Conservation (phyloP, 2,888 invertebrate species). For the Clepsis dumicolana region DNA sequence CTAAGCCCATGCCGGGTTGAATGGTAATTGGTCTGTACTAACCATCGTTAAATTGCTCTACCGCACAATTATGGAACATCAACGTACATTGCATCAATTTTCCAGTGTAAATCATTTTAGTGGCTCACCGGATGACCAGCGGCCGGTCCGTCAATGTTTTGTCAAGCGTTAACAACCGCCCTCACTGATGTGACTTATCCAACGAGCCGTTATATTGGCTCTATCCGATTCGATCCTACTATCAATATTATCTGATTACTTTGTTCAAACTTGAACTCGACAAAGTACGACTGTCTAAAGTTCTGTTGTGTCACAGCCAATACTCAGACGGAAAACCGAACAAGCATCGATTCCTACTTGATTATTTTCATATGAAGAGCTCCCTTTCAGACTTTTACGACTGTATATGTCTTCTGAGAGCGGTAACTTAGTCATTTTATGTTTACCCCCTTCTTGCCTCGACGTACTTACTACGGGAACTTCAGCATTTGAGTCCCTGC, state of each 20-base stretch:
- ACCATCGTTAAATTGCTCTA: conserved; percentile 17
- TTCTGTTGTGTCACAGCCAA: conserved; percentile 32
- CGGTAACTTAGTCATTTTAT: conserved; percentile 85
- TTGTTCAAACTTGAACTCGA: conserved; percentile 27
- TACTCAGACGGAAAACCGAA: conserved; percentile 52
- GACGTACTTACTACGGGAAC: conserved; percentile 73
- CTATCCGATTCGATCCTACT: not conserved
- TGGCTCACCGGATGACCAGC: conserved; percentile 1
- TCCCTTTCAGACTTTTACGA: conserved; percentile 79
- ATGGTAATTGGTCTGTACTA: conserved; percentile 10
- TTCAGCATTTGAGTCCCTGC: conserved; percentile 75
- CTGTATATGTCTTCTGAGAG: conserved; percentile 81
- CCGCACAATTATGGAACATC: conserved; percentile 15
- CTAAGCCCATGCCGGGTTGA: conserved; percentile 3
- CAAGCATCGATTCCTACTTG: conserved; percentile 74
- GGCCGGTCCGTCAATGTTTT: conserved; percentile 49
- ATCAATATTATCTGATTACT: conserved; percentile 16
- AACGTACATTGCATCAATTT: conserved; percentile 16
- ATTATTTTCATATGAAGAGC: conserved; percentile 81
- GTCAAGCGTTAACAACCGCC: conserved; percentile 2
- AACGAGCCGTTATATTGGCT: not conserved
- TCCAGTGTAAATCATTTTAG: conserved; percentile 23
- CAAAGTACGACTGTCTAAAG: conserved; percentile 32
- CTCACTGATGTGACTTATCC: not conserved
- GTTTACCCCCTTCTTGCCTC: conserved; percentile 78